Percentiles rank a stretch among this genome's conserved stretches.
Evolutionary conservation across 64 coral and sea anemone genomes (phyloP).

Genomic region (Trachythela sp.): DNA sequence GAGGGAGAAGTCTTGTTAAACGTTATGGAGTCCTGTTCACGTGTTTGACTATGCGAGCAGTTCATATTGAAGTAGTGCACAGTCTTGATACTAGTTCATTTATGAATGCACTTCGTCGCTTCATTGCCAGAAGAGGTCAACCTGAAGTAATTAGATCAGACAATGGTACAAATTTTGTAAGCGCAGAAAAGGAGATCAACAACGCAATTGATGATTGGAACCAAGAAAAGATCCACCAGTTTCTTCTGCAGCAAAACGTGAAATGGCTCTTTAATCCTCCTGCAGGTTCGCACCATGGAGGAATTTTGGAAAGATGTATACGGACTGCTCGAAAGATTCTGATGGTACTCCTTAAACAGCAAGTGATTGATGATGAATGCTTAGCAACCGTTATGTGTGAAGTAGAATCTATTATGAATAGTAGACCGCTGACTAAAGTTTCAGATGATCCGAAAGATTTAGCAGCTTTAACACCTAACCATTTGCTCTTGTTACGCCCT

Average conservation of each 20-base stretch:
- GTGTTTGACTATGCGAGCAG: too few species aligned
- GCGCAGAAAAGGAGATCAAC: neutral
- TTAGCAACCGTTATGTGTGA: neutral
- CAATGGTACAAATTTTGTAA: neutral
- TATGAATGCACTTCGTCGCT: too few species aligned
- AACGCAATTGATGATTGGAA: constrained; percentile 1
- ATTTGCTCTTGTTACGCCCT: neutral
- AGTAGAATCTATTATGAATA: neutral
- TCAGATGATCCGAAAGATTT: neutral
- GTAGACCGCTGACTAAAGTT: constrained; percentile 4
- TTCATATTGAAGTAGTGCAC: too few species aligned
- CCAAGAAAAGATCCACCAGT: neutral
- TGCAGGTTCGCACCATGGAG: neutral
- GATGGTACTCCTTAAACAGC: neutral
- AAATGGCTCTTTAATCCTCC: constrained; percentile 4
- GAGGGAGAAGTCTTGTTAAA: too few species aligned
- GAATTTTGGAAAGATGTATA: neutral
- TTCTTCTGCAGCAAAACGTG: neutral
- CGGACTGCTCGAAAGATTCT: neutral
- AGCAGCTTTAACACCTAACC: neutral
- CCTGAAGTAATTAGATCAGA: neutral
- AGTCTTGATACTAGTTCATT: too few species aligned
- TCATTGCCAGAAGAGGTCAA: neutral
- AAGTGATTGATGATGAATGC: neutral
- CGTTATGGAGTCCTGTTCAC: too few species aligned